These are phyloP conservation scores for Moxostoma hubbsi DNA, from an alignment of 2,797 vertebrate genomes.

Conservation along the genomic window DNA sequence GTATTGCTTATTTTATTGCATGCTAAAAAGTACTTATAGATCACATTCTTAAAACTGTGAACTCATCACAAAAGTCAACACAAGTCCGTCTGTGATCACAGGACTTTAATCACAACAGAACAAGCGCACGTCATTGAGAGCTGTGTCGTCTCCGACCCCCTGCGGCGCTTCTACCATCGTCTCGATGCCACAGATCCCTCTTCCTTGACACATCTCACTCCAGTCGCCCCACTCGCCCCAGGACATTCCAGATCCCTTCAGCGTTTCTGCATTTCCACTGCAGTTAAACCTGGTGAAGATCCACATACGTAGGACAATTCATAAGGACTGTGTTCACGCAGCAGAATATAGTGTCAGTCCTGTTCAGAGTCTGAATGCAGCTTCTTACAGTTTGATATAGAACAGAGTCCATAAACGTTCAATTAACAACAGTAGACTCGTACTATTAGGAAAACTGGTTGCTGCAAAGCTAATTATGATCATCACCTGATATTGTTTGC, in stretches of 20 bases:
- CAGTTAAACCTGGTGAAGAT: constrained; percentile 50
- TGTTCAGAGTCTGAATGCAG: too few species aligned
- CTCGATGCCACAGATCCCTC: constrained; percentile 52
- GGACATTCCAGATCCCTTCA: constrained; percentile 40
- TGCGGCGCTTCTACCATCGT: constrained; percentile 54
- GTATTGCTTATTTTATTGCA: too few species aligned
- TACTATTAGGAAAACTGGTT: too few species aligned
- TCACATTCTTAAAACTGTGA: too few species aligned
- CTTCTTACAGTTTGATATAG: too few species aligned
- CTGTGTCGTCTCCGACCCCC: constrained; percentile 53
- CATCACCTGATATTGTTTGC: constrained; percentile 61
- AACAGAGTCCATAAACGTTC: too few species aligned
- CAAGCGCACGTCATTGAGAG: constrained; percentile 57
- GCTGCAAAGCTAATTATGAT: constrained; percentile 2
- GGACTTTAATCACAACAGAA: constrained; percentile 51
- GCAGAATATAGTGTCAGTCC: too few species aligned
- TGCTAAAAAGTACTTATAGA: too few species aligned
- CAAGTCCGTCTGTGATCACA: neutral
- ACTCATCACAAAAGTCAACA: too few species aligned
- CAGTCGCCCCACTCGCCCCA: constrained; percentile 53
- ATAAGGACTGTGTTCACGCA: too few species aligned
- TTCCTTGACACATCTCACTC: constrained; percentile 49
- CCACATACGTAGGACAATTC: too few species aligned
- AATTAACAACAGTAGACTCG: neutral
- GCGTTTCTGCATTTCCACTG: constrained; percentile 25